Evolutionary conservation across 2,113 vertebrate genomes (phyloP).

Genomic region (Synodontis membranacea): DNA sequence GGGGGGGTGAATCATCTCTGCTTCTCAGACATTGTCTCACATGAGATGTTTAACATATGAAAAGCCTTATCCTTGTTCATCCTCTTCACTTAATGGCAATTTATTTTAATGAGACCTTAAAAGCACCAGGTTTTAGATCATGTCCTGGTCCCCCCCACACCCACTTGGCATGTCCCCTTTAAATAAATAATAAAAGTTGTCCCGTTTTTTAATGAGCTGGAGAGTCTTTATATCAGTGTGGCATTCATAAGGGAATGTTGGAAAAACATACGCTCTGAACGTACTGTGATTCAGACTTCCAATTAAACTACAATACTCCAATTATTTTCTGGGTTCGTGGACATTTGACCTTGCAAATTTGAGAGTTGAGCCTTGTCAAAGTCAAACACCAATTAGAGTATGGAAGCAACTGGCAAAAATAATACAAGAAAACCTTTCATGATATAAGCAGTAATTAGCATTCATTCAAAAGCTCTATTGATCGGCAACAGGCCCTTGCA

Average conservation of each 20-base stretch:
- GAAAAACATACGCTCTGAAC: neutral
- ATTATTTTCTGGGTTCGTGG: neutral
- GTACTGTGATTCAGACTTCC: neutral
- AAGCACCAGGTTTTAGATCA: neutral
- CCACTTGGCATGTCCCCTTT: neutral
- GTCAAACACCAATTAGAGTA: neutral
- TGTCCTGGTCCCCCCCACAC: neutral
- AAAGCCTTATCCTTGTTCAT: neutral
- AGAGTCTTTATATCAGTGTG: neutral
- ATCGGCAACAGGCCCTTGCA: neutral
- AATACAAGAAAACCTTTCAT: neutral
- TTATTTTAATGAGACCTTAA: slow-evolving; percentile 1
- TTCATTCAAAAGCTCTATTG: neutral
- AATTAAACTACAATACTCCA: neutral
- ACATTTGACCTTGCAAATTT: neutral
- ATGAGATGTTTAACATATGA: slow-evolving; percentile 20
- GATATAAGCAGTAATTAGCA: neutral
- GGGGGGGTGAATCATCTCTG: neutral
- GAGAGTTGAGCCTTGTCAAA: neutral
- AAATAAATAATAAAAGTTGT: neutral
- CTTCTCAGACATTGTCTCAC: neutral
- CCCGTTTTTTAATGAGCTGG: neutral
- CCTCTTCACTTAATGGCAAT: neutral
- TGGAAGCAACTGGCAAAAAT: neutral
- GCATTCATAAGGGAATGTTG: neutral